phyloP scores from a whole-genome alignment of 2,888 invertebrate species.

The Adineta ricciae region DNA sequence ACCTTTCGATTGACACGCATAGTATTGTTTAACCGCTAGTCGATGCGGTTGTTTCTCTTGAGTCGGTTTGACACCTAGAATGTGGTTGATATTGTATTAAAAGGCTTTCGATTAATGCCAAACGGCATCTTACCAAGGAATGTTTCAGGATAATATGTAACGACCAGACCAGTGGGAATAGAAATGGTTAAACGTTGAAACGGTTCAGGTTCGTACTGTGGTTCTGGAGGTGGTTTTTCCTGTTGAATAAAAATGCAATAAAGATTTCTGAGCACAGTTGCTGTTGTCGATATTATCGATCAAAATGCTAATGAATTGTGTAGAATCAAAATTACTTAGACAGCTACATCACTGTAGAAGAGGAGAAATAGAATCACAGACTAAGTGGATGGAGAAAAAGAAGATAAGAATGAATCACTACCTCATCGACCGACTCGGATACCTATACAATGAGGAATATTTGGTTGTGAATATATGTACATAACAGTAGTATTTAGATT shows the following conservation, averaged over 20 bases:
- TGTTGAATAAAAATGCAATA: not conserved
- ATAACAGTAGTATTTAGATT: not conserved
- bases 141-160: slow-evolving; percentile 29
- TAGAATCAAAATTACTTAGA: not conserved
- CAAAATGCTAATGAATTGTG: not conserved
- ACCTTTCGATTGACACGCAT: slow-evolving; percentile 10
- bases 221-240: slow-evolving; percentile 22
- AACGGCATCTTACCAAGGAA: slow-evolving; percentile 11
- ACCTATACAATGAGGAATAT: not conserved
- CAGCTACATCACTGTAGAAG: too few relatives aligned
- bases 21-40: slow-evolving; percentile 28
- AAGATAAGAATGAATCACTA: not conserved
- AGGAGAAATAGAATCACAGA: not conserved
- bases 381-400: not conserved
- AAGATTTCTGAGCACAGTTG: not conserved
- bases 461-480: not conserved
- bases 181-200: slow-evolving; percentile 27
- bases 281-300: too few relatives aligned
- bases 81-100: not conserved
- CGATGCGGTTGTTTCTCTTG: slow-evolving; percentile 24
- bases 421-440: not conserved
- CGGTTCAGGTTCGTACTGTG: slow-evolving; percentile 20
- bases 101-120: too few relatives aligned
- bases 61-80: slow-evolving; percentile 14
- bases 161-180: slow-evolving; percentile 23